These are phyloP conservation scores for Molorchus minor DNA, from an alignment of 2,888 invertebrate genomes.

Conservation along the genomic window DNA sequence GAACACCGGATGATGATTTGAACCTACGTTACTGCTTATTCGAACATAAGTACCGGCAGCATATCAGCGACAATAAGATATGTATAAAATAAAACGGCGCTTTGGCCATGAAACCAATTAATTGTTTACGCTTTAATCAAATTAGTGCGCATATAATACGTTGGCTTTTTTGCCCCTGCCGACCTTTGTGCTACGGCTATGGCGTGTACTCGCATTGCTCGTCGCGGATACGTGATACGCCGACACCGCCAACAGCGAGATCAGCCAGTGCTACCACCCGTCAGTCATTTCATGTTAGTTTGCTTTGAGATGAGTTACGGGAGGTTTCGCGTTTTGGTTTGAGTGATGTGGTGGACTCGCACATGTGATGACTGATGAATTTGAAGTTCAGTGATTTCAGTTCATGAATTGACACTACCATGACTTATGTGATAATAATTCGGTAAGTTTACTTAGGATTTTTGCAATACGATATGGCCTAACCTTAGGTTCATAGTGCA, in stretches of 20 bases:
- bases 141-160: too few species aligned
- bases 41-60: too few species aligned
- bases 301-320: slow-evolving; percentile 45
- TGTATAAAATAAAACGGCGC: too few species aligned
- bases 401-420: slow-evolving; percentile 46
- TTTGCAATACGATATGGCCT: slow-evolving; percentile 21
- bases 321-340: slow-evolving; percentile 41
- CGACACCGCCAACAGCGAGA: slow-evolving; percentile 10
- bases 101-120: too few species aligned
- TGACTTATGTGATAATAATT: slow-evolving; percentile 49
- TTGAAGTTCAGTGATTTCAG: slow-evolving; percentile 44
- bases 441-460: slow-evolving; percentile 42
- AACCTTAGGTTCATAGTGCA: slow-evolving; percentile 27
- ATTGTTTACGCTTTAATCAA: too few species aligned
- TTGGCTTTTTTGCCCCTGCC: too few species aligned
- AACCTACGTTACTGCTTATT: too few species aligned
- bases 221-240: slow-evolving; percentile 1
- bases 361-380: slow-evolving; percentile 54
- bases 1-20: too few species aligned
- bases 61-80: too few species aligned
- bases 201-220: too few species aligned
- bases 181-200: background rate
- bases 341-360: slow-evolving; percentile 48
- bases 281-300: slow-evolving; percentile 38
- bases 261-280: slow-evolving; percentile 10